Evolutionary conservation across 2,888 invertebrate species (phyloP).

Genomic region (Drosophila borealis): DNA sequence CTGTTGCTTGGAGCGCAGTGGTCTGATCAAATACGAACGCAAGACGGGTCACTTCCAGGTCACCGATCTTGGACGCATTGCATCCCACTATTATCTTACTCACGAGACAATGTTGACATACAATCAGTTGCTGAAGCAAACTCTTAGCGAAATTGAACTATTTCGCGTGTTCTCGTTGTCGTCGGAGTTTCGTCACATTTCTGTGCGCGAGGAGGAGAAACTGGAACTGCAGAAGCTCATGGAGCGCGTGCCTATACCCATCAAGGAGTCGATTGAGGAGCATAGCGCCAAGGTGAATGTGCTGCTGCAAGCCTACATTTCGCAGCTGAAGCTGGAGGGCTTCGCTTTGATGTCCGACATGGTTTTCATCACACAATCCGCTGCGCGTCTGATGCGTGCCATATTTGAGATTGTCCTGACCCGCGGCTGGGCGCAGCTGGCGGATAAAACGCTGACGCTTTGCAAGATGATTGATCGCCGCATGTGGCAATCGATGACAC

Average conservation of each 20-base stretch:
- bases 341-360: constrained; percentile 99
- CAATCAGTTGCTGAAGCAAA: constrained; percentile 97
- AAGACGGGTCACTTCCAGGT: constrained; percentile 95
- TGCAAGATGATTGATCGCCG: constrained; percentile 99
- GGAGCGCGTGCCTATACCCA: constrained; percentile 98
- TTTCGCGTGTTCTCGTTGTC: constrained; percentile 99
- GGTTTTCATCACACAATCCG: constrained; percentile 99
- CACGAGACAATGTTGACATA: constrained; percentile 98
- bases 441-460: constrained; percentile 96
- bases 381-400: constrained; percentile 96
- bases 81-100: constrained; percentile 99
- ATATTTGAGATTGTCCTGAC: constrained; percentile 98
- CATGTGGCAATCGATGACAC: constrained; percentile 99
- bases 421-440: constrained; percentile 98
- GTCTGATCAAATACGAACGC: constrained; percentile 97
- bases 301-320: constrained; percentile 98
- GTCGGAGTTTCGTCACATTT: constrained; percentile 96
- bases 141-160: constrained; percentile 98
- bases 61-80: constrained; percentile 98
- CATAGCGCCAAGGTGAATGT: constrained; percentile 97
- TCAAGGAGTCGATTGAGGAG: constrained; percentile 99
- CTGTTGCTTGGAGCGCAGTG: constrained; percentile 94
- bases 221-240: constrained; percentile 96
- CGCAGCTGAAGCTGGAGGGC: constrained; percentile 98
- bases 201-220: constrained; percentile 98